Percentiles rank a stretch among this genome's conserved stretches.
phyloP scores from a whole-genome alignment of 2,888 invertebrate species.

The Cryptocephalus moraei region DNA sequence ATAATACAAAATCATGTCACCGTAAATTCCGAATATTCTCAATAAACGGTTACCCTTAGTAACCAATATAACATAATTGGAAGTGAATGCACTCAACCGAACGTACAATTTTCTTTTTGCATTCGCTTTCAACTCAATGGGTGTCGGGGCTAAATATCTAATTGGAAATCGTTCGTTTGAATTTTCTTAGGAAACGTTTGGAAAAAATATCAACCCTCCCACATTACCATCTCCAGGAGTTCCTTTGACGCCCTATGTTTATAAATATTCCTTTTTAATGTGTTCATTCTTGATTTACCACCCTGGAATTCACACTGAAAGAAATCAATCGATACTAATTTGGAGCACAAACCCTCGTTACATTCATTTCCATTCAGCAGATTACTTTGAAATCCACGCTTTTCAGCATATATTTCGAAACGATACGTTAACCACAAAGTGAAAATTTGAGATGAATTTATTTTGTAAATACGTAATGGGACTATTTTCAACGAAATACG shows the following conservation, averaged over 20 bases:
- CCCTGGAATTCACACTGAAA: no score
- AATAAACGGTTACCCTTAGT: slow-evolving; percentile 23
- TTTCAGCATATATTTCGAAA: no score
- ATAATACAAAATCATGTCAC: slow-evolving; percentile 1
- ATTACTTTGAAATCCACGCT: no score
- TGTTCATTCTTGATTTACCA: no score
- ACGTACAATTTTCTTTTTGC: slow-evolving; percentile 27
- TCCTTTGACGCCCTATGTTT: slow-evolving; percentile 9
- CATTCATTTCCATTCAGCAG: no score
- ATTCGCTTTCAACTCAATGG: slow-evolving; percentile 17
- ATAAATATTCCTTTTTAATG: slow-evolving; percentile 6
- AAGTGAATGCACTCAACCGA: slow-evolving; percentile 23
- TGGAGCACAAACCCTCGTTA: no score
- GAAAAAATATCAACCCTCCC: slow-evolving; percentile 13
- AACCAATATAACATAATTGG: slow-evolving; percentile 28
- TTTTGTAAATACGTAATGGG: no score
- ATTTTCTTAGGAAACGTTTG: slow-evolving; percentile 17
- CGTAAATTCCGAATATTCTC: slow-evolving; percentile 16
- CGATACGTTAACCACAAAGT: no score
- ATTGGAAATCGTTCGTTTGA: slow-evolving; percentile 21
- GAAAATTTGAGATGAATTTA: no score
- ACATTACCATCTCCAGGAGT: slow-evolving; percentile 1
- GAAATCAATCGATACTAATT: no score
- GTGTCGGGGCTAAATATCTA: slow-evolving; percentile 16
- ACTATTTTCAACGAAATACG: no score